Evolutionary conservation across 2,797 vertebrate species (phyloP).

Genomic region (Benthosema pterotum): DNA sequence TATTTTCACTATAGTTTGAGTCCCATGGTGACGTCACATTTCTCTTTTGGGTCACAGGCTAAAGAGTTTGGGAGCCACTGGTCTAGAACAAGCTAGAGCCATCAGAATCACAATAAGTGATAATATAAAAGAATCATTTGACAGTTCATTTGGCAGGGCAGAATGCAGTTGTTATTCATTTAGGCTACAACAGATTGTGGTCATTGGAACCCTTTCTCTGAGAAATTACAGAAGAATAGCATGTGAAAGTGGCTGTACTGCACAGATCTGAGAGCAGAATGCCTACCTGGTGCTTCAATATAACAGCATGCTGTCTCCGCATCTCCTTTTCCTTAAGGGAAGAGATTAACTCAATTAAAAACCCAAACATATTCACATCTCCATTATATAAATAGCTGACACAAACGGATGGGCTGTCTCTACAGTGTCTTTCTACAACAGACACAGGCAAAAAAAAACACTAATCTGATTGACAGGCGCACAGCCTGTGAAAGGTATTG

Average conservation of each 20-base stretch:
- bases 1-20: no score
- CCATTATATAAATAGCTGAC: constrained; percentile 13
- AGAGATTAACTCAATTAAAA: constrained; percentile 44
- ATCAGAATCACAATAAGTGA: constrained; percentile 70
- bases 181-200: constrained; percentile 16
- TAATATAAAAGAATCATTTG: constrained; percentile 54
- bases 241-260: constrained; percentile 3
- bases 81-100: constrained; percentile 25
- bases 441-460: constrained; percentile 13
- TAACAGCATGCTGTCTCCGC: constrained; percentile 89
- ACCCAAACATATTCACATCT: constrained; percentile 27
- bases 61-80: no score
- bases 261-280: background rate
- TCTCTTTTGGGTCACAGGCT: no score
- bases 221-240: constrained; percentile 41
- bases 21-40: no score
- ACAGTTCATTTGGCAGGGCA: constrained; percentile 33
- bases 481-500: constrained; percentile 18
- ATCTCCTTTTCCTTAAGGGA: constrained; percentile 92
- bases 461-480: constrained; percentile 36
- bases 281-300: constrained; percentile 93
- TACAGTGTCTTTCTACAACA: constrained; percentile 19
- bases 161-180: constrained; percentile 28
- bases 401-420: constrained; percentile 21
- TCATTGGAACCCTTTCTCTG: constrained; percentile 14